These are phyloP conservation scores for Pristis pectinata DNA, from an alignment of 2,797 vertebrate species.

Conservation along the genomic window DNA sequence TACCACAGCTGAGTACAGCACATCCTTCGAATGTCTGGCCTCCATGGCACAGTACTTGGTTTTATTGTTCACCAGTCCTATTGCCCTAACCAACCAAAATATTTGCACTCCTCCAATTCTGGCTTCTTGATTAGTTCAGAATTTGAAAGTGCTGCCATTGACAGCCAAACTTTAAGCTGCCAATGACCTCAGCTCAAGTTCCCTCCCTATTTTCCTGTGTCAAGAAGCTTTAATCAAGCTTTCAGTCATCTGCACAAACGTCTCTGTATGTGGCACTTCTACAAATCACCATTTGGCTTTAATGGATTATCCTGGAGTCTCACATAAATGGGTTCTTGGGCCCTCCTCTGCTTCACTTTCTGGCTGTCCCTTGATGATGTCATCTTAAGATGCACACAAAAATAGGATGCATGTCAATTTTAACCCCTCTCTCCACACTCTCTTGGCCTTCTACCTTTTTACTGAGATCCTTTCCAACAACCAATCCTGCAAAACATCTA, in stretches of 20 bases:
- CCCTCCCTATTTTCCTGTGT: too few relatives aligned
- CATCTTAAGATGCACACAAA: not conserved
- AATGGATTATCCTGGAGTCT: too few relatives aligned
- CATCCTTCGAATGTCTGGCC: not conserved
- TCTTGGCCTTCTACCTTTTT: not conserved
- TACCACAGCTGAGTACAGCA: not conserved
- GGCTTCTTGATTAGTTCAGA: too few relatives aligned
- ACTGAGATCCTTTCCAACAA: not conserved
- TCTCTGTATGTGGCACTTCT: too few relatives aligned
- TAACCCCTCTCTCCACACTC: not conserved
- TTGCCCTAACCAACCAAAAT: not conserved
- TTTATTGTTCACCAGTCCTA: not conserved
- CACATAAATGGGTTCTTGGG: too few relatives aligned
- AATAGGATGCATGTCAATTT: not conserved
- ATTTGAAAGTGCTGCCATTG: too few relatives aligned
- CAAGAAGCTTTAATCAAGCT: too few relatives aligned
- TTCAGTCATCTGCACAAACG: too few relatives aligned
- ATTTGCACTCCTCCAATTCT: too few relatives aligned
- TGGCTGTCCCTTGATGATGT: not conserved
- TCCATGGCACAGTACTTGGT: not conserved
- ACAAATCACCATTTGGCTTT: too few relatives aligned
- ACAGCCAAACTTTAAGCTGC: too few relatives aligned
- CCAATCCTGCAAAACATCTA: not conserved
- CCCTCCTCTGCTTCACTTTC: not conserved
- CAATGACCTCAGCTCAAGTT: too few relatives aligned